A percentile compares a stretch with the other conserved stretches of the same genome.
phyloP scores from a whole-genome alignment of 2,113 vertebrate genomes.

The Apaloderma vittatum region DNA sequence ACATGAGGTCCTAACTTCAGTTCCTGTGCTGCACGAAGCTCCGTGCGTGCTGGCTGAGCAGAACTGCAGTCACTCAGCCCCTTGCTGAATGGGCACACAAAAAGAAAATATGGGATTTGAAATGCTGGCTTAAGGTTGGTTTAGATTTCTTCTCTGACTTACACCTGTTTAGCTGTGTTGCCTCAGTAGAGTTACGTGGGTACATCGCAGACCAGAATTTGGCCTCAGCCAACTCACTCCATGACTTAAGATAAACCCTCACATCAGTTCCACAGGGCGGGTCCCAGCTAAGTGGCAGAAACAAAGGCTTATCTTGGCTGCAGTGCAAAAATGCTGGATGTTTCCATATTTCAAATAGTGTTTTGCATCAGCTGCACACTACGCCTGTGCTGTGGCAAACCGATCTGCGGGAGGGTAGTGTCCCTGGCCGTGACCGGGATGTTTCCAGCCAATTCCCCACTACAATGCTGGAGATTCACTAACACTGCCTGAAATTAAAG shows the following conservation, averaged over 20 bases:
- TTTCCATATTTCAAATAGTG: constrained; percentile 49
- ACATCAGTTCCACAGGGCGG: neutral
- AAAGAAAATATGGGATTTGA: neutral
- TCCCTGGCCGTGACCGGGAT: neutral
- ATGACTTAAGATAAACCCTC: neutral
- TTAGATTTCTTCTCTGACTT: neutral
- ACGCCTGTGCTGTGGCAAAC: constrained; percentile 17
- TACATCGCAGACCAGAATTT: neutral
- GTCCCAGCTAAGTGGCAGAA: constrained; percentile 16
- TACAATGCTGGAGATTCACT: constrained; percentile 19
- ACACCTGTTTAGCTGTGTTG: neutral
- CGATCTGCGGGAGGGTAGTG: neutral
- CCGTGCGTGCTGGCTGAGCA: neutral
- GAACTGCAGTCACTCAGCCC: accelerated
- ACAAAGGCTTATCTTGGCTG: constrained; percentile 35
- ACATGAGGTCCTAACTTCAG: neutral
- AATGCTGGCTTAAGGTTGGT: neutral
- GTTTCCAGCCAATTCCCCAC: constrained; percentile 39
- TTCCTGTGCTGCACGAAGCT: neutral
- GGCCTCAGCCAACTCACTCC: neutral
- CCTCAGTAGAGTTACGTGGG: accelerated
- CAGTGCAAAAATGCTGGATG: constrained; percentile 47
- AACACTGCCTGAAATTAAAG: constrained; percentile 50
- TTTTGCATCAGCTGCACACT: constrained; percentile 31
- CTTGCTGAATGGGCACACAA: neutral